Conservation (phyloP, 2,113 vertebrate genomes). For the Oriolus oriolus region DNA sequence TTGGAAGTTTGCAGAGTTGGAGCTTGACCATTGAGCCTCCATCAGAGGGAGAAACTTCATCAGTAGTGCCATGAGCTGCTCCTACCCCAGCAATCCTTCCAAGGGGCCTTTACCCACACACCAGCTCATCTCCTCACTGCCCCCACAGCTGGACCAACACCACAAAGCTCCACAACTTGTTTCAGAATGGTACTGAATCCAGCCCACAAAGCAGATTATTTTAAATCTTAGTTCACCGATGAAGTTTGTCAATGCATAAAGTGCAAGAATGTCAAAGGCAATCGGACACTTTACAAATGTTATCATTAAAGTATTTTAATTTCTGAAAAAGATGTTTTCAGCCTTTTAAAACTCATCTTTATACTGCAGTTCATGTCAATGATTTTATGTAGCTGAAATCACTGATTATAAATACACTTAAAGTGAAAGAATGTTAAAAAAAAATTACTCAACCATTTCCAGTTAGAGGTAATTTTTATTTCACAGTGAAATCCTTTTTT, state of each 20-base stretch:
- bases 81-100: neutral
- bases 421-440: neutral
- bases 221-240: neutral
- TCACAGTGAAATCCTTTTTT: neutral
- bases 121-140: neutral
- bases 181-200: neutral
- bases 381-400: neutral
- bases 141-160: neutral
- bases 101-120: neutral
- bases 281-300: rapidly evolving
- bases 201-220: neutral
- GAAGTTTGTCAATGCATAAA: neutral
- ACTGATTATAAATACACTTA: neutral
- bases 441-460: neutral
- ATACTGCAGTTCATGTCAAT: neutral
- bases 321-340: neutral
- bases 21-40: neutral
- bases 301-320: neutral
- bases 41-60: neutral
- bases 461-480: neutral
- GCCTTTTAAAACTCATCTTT: neutral
- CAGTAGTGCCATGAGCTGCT: neutral
- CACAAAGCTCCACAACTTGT: neutral
- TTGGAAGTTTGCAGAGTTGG: neutral
- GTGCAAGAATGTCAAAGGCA: neutral